Conservation (phyloP, 2,888 invertebrate species). For the Hydrotaea diabolus region DNA sequence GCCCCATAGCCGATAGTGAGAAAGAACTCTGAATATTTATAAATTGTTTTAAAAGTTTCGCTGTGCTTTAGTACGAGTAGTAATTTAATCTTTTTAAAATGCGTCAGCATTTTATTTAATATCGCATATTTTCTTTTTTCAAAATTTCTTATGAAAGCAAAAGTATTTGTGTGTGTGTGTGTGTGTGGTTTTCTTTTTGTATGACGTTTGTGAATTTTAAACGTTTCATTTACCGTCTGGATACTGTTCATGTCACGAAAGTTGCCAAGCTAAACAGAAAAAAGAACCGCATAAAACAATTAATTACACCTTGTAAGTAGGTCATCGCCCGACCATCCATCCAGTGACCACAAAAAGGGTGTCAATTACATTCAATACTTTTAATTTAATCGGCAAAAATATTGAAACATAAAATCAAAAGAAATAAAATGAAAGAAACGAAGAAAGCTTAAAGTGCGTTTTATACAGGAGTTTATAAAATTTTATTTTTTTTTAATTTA, state of each 20-base stretch:
- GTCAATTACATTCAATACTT: slow-evolving; percentile 25
- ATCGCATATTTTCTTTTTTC: background rate
- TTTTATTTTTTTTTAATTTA: too few species aligned
- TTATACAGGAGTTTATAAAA: too few species aligned
- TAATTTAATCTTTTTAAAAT: background rate
- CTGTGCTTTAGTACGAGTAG: background rate
- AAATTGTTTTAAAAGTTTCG: too few species aligned
- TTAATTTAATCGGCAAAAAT: slow-evolving; percentile 31
- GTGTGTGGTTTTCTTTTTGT: background rate
- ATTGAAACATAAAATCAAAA: slow-evolving; percentile 6
- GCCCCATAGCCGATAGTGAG: too few species aligned
- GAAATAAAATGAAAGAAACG: background rate
- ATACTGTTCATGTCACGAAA: background rate
- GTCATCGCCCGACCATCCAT: slow-evolving; percentile 50
- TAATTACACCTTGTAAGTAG: slow-evolving; percentile 52
- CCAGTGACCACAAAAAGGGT: slow-evolving; percentile 9
- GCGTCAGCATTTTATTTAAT: background rate
- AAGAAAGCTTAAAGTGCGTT: too few species aligned
- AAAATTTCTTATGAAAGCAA: slow-evolving; percentile 28
- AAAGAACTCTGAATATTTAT: too few species aligned
- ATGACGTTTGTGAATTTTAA: slow-evolving; percentile 53
- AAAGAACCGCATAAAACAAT: slow-evolving; percentile 22
- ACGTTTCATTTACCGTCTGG: slow-evolving; percentile 53
- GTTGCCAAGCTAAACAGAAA: slow-evolving; percentile 31
- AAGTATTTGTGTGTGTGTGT: slow-evolving; percentile 50